Evolutionary conservation across 1,140 invertebrate genomes (phyloP).

Genomic region (Hesperophylax magnus): DNA sequence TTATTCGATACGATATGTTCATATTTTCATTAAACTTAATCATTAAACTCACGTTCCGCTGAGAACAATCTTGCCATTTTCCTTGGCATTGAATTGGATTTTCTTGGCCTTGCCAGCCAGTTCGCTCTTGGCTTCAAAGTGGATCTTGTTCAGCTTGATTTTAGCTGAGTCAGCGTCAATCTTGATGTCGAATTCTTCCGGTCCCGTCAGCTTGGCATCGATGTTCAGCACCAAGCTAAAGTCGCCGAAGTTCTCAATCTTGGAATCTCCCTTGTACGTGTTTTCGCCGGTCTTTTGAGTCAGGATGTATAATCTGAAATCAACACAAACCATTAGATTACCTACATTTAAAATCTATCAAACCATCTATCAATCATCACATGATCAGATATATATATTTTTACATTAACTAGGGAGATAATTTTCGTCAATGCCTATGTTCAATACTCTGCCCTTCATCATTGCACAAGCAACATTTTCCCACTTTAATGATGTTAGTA

Average conservation of each 20-base stretch:
- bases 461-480: too few relatives aligned
- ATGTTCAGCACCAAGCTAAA: conserved; percentile 69
- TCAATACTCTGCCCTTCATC: too few relatives aligned
- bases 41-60: conserved; percentile 73
- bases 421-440: too few relatives aligned
- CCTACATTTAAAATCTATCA: neutral
- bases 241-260: conserved; percentile 69
- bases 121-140: conserved; percentile 76
- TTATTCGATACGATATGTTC: too few relatives aligned
- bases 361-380: too few relatives aligned
- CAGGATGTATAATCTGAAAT: conserved; percentile 69
- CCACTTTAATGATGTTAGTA: too few relatives aligned
- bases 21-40: too few relatives aligned
- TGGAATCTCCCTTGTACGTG: conserved; percentile 69
- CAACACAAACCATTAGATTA: neutral
- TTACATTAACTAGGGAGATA: too few relatives aligned
- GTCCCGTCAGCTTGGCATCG: conserved; percentile 72
- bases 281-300: conserved; percentile 67
- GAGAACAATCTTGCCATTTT: conserved; percentile 76
- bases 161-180: conserved; percentile 76
- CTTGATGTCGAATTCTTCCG: conserved; percentile 78
- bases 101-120: conserved; percentile 71
- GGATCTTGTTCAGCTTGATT: conserved; percentile 77
- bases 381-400: too few relatives aligned
- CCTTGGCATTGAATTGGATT: conserved; percentile 75